A percentile compares a stretch with the other conserved stretches of the same genome.
Conservation (phyloP, 2,797 vertebrate genomes). For the Anguilla marmorata region DNA sequence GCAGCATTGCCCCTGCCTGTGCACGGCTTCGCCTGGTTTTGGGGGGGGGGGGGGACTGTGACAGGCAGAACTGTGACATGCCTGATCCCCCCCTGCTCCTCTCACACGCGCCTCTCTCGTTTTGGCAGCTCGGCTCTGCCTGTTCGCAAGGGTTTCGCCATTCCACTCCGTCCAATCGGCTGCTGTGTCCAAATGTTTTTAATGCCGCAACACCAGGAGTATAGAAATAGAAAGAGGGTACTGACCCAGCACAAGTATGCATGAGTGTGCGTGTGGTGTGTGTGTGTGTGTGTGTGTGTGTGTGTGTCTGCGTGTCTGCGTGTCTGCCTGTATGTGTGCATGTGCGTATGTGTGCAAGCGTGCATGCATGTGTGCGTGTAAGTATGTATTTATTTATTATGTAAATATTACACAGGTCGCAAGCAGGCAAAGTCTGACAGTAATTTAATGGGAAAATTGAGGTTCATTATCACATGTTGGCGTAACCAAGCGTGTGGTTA, state of each 20-base stretch:
- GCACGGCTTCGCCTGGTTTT: background rate
- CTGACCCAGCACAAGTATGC: background rate
- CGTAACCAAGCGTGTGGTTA: background rate
- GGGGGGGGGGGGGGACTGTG: background rate
- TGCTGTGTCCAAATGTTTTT: background rate
- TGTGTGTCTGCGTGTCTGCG: background rate
- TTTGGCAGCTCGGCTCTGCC: background rate
- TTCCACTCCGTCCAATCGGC: background rate
- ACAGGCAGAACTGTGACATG: background rate
- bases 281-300: too few relatives aligned
- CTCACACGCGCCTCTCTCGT: constrained; percentile 35
- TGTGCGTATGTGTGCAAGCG: too few relatives aligned
- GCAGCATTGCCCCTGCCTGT: constrained; percentile 43
- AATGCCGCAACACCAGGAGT: background rate
- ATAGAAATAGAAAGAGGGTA: background rate
- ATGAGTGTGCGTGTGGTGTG: background rate
- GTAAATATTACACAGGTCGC: background rate
- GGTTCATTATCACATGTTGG: background rate
- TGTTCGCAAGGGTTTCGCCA: background rate
- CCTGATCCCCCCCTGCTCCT: constrained; percentile 10
- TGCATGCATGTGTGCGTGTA: background rate
- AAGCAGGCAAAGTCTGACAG: background rate
- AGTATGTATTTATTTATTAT: background rate
- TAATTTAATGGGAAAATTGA: background rate
- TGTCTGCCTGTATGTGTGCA: background rate